Conservation (phyloP, 2,888 invertebrate species). For the Pachydiplax longipennis region DNA sequence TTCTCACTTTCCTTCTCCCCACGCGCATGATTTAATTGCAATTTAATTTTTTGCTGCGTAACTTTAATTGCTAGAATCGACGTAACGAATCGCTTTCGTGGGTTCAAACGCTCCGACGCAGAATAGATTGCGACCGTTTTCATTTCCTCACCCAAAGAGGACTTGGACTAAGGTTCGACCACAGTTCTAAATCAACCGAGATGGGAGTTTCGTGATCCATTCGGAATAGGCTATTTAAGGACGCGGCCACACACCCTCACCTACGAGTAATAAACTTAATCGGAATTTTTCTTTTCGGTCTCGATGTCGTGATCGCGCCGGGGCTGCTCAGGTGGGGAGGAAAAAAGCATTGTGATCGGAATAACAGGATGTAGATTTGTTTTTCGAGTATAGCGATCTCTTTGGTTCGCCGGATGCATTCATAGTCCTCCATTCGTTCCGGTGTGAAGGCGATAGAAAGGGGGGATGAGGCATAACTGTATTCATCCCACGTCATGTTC, state of each 20-base stretch:
- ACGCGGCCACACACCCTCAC: not conserved
- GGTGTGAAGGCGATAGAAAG: not conserved
- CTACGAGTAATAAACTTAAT: not conserved
- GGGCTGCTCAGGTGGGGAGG: not conserved
- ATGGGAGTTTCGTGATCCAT: not conserved
- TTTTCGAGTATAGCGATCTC: constrained; percentile 1
- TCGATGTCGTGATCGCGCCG: not conserved
- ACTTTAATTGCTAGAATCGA: not conserved
- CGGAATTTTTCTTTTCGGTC: not conserved
- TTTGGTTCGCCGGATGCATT: constrained; percentile 31
- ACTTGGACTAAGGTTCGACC: not conserved
- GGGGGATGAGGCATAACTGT: constrained; percentile 19
- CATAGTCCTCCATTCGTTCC: constrained; percentile 1
- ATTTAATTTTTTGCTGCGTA: too few species aligned
- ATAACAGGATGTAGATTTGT: constrained; percentile 32
- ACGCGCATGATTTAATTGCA: too few species aligned
- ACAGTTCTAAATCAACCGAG: not conserved
- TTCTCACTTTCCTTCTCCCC: too few species aligned
- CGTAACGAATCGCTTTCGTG: not conserved
- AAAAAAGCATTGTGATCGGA: constrained; percentile 2
- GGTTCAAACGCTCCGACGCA: not conserved
- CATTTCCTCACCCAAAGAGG: not conserved
- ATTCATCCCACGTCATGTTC: constrained; percentile 30
- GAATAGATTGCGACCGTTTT: not conserved
- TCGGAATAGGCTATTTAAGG: not conserved